Percentiles rank a stretch among this genome's conserved stretches.
phyloP scores from a whole-genome alignment of 2,888 invertebrate genomes.

The Azorinus chamasolen region DNA sequence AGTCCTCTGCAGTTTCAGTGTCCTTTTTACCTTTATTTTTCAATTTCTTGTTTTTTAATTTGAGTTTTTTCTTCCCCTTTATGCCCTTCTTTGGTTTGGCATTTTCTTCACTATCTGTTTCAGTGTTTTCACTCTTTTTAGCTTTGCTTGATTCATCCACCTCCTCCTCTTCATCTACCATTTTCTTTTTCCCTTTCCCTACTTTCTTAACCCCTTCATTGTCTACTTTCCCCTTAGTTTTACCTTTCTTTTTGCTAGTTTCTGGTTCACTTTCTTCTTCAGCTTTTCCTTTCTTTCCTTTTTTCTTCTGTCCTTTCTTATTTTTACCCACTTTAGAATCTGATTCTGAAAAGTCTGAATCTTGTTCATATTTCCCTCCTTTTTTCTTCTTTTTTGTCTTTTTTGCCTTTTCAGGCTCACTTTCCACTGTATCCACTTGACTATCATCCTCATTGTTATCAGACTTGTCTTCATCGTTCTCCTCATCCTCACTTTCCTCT shows the following conservation, averaged over 20 bases:
- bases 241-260: constrained; percentile 1
- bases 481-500: constrained; percentile 42
- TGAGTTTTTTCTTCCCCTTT: constrained; percentile 36
- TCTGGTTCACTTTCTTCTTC: constrained; percentile 23
- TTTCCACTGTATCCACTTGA: constrained; percentile 52
- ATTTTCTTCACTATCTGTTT: constrained; percentile 16
- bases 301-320: constrained; percentile 31
- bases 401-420: constrained; percentile 28
- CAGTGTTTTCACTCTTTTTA: constrained; percentile 39
- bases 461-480: constrained; percentile 41
- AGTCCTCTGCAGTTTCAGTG: constrained; percentile 20
- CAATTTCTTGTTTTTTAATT: not conserved
- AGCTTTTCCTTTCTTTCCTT: constrained; percentile 36
- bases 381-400: constrained; percentile 46
- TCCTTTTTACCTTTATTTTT: constrained; percentile 33
- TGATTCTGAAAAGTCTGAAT: constrained; percentile 47
- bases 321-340: constrained; percentile 46
- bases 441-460: constrained; percentile 41
- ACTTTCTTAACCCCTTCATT: constrained; percentile 23
- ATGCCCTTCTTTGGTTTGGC: constrained; percentile 20
- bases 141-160: constrained; percentile 29
- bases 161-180: not conserved
- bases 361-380: constrained; percentile 53
- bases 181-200: constrained; percentile 37
- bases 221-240: constrained; percentile 13